phyloP scores from a whole-genome alignment of 2,113 vertebrate species.

The Chloropsis hardwickii region DNA sequence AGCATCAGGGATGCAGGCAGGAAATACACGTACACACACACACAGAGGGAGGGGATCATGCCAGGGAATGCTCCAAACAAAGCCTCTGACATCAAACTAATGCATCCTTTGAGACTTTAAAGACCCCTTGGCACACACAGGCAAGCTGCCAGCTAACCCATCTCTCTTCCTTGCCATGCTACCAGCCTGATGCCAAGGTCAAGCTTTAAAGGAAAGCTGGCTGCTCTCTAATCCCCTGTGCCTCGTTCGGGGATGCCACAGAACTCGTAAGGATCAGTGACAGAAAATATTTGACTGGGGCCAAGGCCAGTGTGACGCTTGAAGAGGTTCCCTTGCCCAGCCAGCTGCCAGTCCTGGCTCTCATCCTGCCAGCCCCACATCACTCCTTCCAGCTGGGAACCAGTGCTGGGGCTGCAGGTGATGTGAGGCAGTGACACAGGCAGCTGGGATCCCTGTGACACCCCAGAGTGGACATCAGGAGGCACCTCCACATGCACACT shows the following conservation, averaged over 20 bases:
- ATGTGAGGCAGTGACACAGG: background rate
- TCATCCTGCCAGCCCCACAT: background rate
- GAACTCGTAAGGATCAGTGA: background rate
- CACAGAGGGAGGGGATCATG: background rate
- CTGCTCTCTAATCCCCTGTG: constrained; percentile 12
- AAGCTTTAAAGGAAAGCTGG: constrained; percentile 26
- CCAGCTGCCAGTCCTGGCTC: background rate
- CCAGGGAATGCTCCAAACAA: background rate
- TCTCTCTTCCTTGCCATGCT: constrained; percentile 8
- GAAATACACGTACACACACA: background rate
- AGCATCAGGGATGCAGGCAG: background rate
- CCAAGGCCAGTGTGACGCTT: background rate
- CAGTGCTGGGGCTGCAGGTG: background rate
- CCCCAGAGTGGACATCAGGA: background rate
- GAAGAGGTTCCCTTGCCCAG: background rate
- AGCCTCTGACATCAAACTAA: constrained; percentile 38
- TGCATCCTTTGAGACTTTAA: constrained; percentile 35
- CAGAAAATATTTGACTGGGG: background rate
- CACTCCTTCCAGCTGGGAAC: background rate
- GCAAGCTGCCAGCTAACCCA: constrained; percentile 46
- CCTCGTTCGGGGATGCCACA: constrained; percentile 25
- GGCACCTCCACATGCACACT: background rate
- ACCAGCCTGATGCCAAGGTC: constrained; percentile 49
- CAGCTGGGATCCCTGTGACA: background rate
- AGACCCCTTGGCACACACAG: background rate